phyloP scores from a whole-genome alignment of 2,113 vertebrate genomes.

The Seriola aureovittata region DNA sequence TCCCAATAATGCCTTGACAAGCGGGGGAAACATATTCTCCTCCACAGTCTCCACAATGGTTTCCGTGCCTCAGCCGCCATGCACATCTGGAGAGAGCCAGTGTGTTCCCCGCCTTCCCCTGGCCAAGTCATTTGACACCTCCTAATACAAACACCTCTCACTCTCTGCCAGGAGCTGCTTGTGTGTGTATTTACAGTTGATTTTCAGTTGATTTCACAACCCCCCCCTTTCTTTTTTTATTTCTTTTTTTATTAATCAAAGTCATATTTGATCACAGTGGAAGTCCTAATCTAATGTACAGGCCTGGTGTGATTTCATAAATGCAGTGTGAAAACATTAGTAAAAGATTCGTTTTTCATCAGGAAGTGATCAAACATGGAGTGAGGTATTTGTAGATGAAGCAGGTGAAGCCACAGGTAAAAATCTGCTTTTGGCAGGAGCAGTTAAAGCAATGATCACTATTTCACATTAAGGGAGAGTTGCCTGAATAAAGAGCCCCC shows the following conservation, averaged over 20 bases:
- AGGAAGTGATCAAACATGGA: constrained; percentile 52
- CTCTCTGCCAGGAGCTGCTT: constrained; percentile 25
- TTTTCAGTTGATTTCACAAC: constrained; percentile 14
- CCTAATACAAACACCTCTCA: constrained; percentile 1
- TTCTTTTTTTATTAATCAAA: constrained; percentile 50
- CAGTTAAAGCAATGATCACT: constrained; percentile 37
- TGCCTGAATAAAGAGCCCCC: constrained; percentile 3
- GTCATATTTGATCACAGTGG: constrained; percentile 35
- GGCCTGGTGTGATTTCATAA: constrained; percentile 5
- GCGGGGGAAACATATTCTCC: no score
- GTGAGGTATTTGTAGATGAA: constrained; percentile 56
- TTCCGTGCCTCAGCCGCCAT: no score
- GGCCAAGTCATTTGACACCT: no score
- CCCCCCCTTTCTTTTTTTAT: no score
- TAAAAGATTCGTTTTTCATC: constrained; percentile 46
- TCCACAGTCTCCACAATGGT: no score
- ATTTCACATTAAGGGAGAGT: constrained; percentile 45
- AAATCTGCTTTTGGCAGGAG: constrained; percentile 35
- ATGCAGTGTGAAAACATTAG: constrained; percentile 40
- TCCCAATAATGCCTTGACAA: no score
- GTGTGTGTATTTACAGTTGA: constrained; percentile 26
- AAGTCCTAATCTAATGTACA: constrained; percentile 50
- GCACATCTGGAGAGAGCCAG: no score
- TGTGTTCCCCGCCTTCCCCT: no score
- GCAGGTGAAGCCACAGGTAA: constrained; percentile 43